Conservation (phyloP, 2,888 invertebrate species). For the Dromius quadrimaculatus region DNA sequence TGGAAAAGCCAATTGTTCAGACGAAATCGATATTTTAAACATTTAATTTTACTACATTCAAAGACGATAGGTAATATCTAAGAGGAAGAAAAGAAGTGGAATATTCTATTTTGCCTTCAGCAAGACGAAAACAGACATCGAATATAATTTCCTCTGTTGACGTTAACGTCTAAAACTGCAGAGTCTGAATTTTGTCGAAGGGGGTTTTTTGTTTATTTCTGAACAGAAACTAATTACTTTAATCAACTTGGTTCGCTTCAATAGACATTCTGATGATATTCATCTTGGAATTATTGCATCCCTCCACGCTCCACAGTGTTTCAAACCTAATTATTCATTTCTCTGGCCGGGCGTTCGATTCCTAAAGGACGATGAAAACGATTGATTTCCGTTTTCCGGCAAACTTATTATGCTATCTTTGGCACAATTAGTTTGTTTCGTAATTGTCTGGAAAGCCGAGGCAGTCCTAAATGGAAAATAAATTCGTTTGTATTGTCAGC, state of each 20-base stretch:
- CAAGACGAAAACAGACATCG: too few species aligned
- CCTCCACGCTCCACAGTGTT: slow-evolving; percentile 21
- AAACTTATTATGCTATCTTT: slow-evolving; percentile 34
- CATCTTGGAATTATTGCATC: slow-evolving; percentile 44
- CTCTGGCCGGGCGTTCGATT: slow-evolving; percentile 7
- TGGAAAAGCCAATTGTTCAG: too few species aligned
- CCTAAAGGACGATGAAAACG: slow-evolving; percentile 9
- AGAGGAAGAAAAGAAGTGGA: too few species aligned
- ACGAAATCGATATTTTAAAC: too few species aligned
- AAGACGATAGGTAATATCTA: too few species aligned
- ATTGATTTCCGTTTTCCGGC: slow-evolving; percentile 28
- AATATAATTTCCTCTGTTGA: too few species aligned
- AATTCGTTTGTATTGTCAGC: slow-evolving; percentile 6
- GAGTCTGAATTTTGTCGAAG: slow-evolving; percentile 2
- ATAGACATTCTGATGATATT: slow-evolving; percentile 49
- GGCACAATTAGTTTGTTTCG: slow-evolving; percentile 28
- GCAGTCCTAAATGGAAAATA: neutral
- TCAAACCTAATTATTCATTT: slow-evolving; percentile 50
- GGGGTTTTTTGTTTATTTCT: slow-evolving; percentile 37
- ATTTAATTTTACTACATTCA: too few species aligned
- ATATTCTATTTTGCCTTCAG: too few species aligned
- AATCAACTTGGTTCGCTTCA: slow-evolving; percentile 50
- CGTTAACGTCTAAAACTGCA: too few species aligned
- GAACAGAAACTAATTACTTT: slow-evolving; percentile 52
- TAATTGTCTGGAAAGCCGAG: neutral